Conservation (phyloP, 1,140 invertebrate genomes). For the Heliconius melpomene region DNA sequence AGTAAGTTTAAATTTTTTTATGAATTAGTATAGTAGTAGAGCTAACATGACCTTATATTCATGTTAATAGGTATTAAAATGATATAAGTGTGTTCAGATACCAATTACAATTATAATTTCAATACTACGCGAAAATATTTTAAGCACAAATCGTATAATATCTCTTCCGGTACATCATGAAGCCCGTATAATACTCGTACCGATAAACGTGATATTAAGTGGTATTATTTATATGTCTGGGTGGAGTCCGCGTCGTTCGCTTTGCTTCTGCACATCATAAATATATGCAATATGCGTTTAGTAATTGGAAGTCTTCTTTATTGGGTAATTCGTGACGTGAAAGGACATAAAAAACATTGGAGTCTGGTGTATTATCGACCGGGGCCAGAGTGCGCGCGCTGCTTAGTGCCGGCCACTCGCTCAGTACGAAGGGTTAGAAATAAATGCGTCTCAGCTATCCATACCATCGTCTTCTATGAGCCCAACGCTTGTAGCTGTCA, state of each 20-base stretch:
- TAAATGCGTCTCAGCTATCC: constrained; percentile 50
- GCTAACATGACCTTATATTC: background rate
- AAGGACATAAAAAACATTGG: constrained; percentile 78
- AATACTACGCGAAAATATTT: constrained; percentile 17
- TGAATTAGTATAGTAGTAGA: background rate
- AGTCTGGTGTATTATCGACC: constrained; percentile 79
- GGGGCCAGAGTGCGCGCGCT: constrained; percentile 71
- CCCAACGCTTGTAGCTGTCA: background rate
- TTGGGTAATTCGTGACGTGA: constrained; percentile 70
- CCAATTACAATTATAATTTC: constrained; percentile 10
- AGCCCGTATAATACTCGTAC: constrained; percentile 14
- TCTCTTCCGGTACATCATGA: constrained; percentile 6
- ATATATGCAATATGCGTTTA: constrained; percentile 54
- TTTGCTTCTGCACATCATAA: constrained; percentile 29
- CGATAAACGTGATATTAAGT: constrained; percentile 24
- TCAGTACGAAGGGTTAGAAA: constrained; percentile 56
- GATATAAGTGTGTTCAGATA: background rate
- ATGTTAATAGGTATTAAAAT: background rate
- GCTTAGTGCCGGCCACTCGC: constrained; percentile 48
- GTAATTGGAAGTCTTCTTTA: constrained; percentile 71
- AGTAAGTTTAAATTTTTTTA: constrained; percentile 75
- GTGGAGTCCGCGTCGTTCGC: background rate
- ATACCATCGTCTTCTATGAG: constrained; percentile 43
- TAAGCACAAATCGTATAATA: constrained; percentile 17
- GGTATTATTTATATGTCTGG: constrained; percentile 11